Percentiles rank a stretch among this genome's conserved stretches.
Conservation (phyloP, 1,140 invertebrate genomes). For the Neocloeon triangulifer region DNA sequence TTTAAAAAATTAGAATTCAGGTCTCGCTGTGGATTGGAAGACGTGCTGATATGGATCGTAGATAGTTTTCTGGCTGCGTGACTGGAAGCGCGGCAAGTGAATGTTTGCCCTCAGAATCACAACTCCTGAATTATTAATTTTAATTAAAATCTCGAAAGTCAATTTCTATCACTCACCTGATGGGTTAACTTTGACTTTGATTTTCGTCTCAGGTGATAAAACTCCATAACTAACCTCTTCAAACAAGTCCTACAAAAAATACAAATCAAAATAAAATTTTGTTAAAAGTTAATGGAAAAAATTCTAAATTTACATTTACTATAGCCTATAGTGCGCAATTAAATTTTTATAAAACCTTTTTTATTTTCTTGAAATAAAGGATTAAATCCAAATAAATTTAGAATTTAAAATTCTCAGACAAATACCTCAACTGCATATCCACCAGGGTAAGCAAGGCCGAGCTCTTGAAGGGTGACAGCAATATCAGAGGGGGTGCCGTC, state of each 20-base stretch:
- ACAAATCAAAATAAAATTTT: slow-evolving; percentile 2
- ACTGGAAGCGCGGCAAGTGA: too few species aligned
- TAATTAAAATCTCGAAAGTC: slow-evolving; percentile 10
- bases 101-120: too few species aligned
- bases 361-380: too few species aligned
- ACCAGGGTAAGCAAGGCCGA: slow-evolving; percentile 48
- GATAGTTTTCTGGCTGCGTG: too few species aligned
- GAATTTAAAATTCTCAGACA: background rate
- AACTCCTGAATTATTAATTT: too few species aligned
- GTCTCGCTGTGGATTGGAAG: too few species aligned
- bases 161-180: slow-evolving; percentile 38
- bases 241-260: slow-evolving; percentile 48
- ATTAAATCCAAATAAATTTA: too few species aligned
- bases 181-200: slow-evolving; percentile 84
- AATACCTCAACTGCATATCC: slow-evolving; percentile 67
- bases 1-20: too few species aligned
- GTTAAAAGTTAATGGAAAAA: too few species aligned
- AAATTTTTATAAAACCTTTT: too few species aligned
- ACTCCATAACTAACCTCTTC: slow-evolving; percentile 68
- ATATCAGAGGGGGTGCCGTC: slow-evolving; percentile 81
- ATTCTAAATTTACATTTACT: too few species aligned
- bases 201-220: slow-evolving; percentile 59
- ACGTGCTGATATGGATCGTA: slow-evolving; percentile 35
- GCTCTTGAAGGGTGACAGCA: slow-evolving; percentile 58
- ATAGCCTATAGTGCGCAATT: too few species aligned